Percentiles rank a stretch among this genome's conserved stretches.
phyloP scores from a whole-genome alignment of 2,888 invertebrate genomes.

The Phyto melanocephala region DNA sequence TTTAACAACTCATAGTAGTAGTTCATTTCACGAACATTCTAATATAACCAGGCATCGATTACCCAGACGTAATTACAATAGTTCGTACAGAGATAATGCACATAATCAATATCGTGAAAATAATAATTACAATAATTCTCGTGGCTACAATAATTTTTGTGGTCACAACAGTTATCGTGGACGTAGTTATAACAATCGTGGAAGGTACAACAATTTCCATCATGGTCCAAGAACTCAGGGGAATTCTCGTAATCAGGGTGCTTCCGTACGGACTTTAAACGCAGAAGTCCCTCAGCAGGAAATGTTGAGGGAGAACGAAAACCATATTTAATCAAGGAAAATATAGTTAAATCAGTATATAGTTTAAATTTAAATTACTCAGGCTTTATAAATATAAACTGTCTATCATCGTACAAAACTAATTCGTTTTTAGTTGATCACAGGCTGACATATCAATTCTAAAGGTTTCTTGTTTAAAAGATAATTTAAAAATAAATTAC shows the following conservation, averaged over 20 bases:
- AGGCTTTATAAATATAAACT: conserved; percentile 1
- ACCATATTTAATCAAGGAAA: not conserved
- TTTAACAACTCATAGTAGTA: not conserved
- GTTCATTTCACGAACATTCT: not conserved
- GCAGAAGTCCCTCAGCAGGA: conserved; percentile 39
- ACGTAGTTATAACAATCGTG: not conserved
- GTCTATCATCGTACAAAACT: not conserved
- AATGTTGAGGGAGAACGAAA: conserved; percentile 28
- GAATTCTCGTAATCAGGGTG: too few species aligned
- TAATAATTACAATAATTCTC: too few species aligned
- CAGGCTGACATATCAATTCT: conserved; percentile 31
- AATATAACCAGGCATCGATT: not conserved
- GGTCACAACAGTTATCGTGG: not conserved
- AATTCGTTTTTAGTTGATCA: too few species aligned
- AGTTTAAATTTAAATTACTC: conserved; percentile 16
- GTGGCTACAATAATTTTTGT: too few species aligned
- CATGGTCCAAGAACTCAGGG: too few species aligned
- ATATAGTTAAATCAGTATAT: conserved; percentile 1
- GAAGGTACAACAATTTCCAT: too few species aligned
- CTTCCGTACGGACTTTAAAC: conserved; percentile 33
- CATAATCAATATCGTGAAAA: too few species aligned
- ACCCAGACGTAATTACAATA: not conserved
- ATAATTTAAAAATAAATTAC: not conserved
- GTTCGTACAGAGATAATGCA: not conserved
- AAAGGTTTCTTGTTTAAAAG: conserved; percentile 12